phyloP scores from a whole-genome alignment of 1,140 invertebrate species.

The Brachionus rubens region DNA sequence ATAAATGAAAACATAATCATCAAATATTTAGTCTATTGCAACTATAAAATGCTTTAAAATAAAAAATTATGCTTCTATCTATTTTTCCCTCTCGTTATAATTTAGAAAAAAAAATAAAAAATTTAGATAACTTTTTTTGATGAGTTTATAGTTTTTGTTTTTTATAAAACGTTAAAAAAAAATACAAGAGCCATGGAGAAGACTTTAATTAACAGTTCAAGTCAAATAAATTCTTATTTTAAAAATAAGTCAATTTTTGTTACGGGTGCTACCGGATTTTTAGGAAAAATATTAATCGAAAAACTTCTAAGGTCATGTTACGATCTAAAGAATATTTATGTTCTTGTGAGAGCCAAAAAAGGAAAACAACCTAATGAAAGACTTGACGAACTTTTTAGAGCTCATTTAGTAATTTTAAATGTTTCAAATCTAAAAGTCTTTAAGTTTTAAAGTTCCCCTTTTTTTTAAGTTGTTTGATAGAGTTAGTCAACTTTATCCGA shows the following conservation, averaged over 20 bases:
- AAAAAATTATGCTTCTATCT: no score
- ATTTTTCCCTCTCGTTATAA: background rate
- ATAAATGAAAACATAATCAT: background rate
- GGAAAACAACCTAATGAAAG: constrained; percentile 21
- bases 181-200: no score
- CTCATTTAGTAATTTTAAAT: background rate
- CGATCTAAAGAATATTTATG: constrained; percentile 46
- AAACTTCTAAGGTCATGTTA: constrained; percentile 47
- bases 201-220: background rate
- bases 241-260: constrained; percentile 45
- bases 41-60: no score
- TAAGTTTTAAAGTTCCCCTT: background rate
- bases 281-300: constrained; percentile 48
- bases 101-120: background rate
- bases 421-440: background rate
- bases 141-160: no score
- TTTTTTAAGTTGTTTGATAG: constrained; percentile 19
- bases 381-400: constrained; percentile 14
- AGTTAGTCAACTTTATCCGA: constrained; percentile 4
- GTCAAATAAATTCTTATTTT: constrained; percentile 33
- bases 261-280: constrained; percentile 47
- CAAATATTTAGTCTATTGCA: no score
- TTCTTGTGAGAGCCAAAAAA: constrained; percentile 45
- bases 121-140: no score
- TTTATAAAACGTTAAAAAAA: no score